A percentile compares a stretch with the other conserved stretches of the same genome.
phyloP scores from a whole-genome alignment of 2,797 vertebrate species.

The Acanthis flammea region DNA sequence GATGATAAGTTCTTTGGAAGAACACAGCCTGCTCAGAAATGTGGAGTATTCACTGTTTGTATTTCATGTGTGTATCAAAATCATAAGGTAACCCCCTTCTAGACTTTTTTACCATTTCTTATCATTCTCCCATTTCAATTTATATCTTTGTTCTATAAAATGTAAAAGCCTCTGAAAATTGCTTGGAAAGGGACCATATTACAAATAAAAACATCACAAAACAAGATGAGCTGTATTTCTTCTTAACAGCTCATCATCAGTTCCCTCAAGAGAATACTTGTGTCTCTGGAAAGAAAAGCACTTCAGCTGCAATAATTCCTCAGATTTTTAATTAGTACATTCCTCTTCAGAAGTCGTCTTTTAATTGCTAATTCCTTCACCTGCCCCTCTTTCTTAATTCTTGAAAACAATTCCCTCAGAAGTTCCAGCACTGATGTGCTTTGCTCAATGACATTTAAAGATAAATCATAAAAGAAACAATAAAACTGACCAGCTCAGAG shows the following conservation, averaged over 20 bases:
- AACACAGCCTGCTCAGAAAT: neutral
- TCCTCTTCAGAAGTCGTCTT: neutral
- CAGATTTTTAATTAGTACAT: conserved; percentile 42
- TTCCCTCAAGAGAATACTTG: neutral
- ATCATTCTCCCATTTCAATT: neutral
- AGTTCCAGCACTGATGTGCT: neutral
- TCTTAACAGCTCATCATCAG: neutral
- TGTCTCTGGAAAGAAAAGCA: conserved; percentile 8
- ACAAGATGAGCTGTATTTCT: neutral
- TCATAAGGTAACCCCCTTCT: neutral
- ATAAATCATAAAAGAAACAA: neutral
- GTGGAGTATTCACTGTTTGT: neutral
- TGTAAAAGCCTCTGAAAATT: neutral
- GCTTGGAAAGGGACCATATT: neutral
- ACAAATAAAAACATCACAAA: neutral
- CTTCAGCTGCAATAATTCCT: conserved; percentile 29
- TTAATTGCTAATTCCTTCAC: conserved; percentile 24
- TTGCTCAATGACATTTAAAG: neutral
- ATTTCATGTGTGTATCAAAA: neutral
- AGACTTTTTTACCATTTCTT: neutral
- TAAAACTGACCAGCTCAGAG: neutral
- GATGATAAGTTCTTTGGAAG: neutral
- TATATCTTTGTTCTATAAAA: neutral
- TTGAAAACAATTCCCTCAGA: neutral
- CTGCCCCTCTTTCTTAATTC: neutral